These are phyloP conservation scores for Oryzias javanicus DNA, from an alignment of 2,113 vertebrate species.

Conservation along the genomic window DNA sequence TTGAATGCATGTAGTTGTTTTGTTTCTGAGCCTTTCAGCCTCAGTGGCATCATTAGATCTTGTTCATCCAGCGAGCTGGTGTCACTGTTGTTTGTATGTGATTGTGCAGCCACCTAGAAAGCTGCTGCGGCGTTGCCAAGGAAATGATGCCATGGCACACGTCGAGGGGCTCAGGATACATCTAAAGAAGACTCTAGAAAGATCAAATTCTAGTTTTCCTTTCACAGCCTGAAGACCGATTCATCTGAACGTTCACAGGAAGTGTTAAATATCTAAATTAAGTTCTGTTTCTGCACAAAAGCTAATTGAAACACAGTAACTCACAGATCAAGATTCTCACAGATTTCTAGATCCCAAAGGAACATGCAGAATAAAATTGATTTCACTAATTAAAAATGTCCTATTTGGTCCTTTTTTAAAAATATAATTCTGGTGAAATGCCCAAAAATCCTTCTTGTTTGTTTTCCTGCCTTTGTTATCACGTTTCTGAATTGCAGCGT, in stretches of 20 bases:
- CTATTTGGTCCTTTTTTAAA: no score
- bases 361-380: not conserved
- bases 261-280: no score
- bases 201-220: no score
- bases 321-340: no score
- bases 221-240: no score
- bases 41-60: conserved; percentile 4
- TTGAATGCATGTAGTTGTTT: not conserved
- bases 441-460: no score
- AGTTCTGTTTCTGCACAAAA: no score
- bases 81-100: conserved; percentile 6
- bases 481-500: conserved; percentile 1
- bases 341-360: no score
- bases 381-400: not conserved
- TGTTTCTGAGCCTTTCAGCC: not conserved
- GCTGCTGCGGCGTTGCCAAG: conserved; percentile 10
- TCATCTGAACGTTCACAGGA: no score
- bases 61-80: not conserved
- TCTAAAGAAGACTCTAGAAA: no score
- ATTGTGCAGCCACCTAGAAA: conserved; percentile 3
- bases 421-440: no score
- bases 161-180: conserved; percentile 2
- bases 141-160: conserved; percentile 19
- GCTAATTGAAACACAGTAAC: no score
- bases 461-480: conserved; percentile 7